Percentiles rank a stretch among this genome's conserved stretches.
These are phyloP conservation scores for Magallana nippona DNA, from an alignment of 2,888 invertebrate genomes.

Conservation along the genomic window DNA sequence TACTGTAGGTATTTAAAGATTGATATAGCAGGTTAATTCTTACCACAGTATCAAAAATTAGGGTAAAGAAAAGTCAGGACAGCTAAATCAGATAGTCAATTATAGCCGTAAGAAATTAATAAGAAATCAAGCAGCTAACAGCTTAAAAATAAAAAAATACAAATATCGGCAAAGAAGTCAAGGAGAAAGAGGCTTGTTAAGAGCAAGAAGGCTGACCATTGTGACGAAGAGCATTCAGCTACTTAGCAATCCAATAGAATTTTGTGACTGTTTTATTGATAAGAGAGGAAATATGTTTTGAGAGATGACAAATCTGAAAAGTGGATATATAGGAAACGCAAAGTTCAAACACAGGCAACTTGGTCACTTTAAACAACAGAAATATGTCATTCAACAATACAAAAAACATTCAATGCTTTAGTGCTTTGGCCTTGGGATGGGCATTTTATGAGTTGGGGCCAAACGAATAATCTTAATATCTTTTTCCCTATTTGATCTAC, in stretches of 20 bases:
- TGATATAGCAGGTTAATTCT: no score
- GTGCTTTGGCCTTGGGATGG: conserved; percentile 1
- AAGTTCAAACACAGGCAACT: conserved; percentile 27
- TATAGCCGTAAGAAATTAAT: no score
- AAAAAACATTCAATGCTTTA: conserved; percentile 2
- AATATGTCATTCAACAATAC: conserved; percentile 12
- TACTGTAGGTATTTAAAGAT: no score
- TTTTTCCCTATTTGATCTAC: neutral
- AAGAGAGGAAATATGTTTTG: conserved; percentile 28
- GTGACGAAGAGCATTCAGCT: neutral
- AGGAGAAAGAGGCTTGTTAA: neutral
- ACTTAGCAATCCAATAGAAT: conserved; percentile 3
- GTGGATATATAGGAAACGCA: conserved; percentile 26
- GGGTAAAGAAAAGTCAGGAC: no score
- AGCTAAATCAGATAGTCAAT: no score
- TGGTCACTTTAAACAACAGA: conserved; percentile 14
- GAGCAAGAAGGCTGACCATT: neutral
- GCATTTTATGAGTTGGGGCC: neutral
- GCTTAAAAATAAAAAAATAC: no score
- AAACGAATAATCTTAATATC: neutral
- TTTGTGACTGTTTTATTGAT: conserved; percentile 32
- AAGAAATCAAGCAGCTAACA: no score
- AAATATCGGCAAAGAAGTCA: neutral
- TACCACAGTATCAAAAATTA: no score
- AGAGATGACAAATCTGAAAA: conserved; percentile 26